Base-by-base conservation (phyloP, 1,140 invertebrate species). In the Caenorhabditis inopinata region DNA sequence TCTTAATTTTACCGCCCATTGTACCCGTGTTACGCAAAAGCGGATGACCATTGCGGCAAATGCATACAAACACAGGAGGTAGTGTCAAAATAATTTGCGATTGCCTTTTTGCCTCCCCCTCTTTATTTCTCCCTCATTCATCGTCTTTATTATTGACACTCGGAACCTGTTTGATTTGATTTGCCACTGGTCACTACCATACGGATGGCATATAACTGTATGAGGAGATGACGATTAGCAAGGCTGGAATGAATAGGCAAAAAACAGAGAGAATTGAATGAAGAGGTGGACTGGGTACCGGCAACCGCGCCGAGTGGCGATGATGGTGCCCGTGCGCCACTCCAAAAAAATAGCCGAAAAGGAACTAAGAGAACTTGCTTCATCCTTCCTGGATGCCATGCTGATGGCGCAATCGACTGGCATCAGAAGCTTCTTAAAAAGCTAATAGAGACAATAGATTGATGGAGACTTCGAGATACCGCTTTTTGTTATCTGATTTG, bases 81-180 rank as follows among this genome's bases (percentile, higher is more conserved):
- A 68, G 58, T 68, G 58, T 68, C 58, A 68, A 68, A 68, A 68
- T 68, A 68, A 68, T 68, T 68, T 68, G 58, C 58, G 58, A 68
- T 68, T 68, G 35, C 32, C 58, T 32, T 68, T 68, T 68, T 68
- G 35, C 32, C 58, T 32, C 38, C 32, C 53, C 58, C 58, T 68
- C 58, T 32, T 68, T 32, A 68, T 29, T 68, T 68, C 58, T 68
- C 58, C 58, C 58, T 68, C 58, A 68, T 68, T 68, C 58, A 68
- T 68, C 58, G 58, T 68, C 58, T 68, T 68, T 68, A 68, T 68
- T 68, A 68, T 68, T 68, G 58, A 68, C 58, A 68, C 32, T 68
- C 58, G 58, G 58, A 68, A 68, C 58, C 58, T 68, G 58, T 68
- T 68, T 68, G 58, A 68, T 68, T 68, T 68, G 58, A 68, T 68